Conservation (phyloP, 2,113 vertebrate species). For the Sinocyclocheilus rhinocerous region DNA sequence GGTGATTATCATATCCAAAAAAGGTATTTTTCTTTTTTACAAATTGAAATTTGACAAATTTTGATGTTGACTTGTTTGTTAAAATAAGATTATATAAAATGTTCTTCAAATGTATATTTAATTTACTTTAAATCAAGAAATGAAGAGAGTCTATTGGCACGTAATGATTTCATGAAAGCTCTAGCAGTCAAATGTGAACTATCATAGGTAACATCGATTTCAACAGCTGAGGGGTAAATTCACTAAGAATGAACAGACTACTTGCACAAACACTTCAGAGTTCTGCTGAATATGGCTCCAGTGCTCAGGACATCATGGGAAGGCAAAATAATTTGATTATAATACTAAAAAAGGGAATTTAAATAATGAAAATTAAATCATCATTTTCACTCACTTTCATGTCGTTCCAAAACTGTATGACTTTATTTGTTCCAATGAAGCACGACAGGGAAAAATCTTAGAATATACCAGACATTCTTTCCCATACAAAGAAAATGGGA, state of each 20-base stretch:
- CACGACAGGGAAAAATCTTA: not conserved
- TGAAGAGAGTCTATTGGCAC: not conserved
- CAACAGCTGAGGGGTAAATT: not conserved
- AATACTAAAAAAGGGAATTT: not conserved
- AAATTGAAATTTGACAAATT: no score
- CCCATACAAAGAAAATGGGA: not conserved
- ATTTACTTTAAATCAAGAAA: not conserved
- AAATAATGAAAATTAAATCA: not conserved
- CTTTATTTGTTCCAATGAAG: not conserved
- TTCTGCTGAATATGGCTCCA: not conserved
- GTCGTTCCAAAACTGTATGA: not conserved
- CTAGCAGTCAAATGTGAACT: constrained; percentile 17
- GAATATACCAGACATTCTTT: not conserved
- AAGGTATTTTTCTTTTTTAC: no score
- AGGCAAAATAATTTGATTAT: not conserved
- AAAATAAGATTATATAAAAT: not conserved
- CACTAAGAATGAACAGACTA: not conserved
- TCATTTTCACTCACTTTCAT: not conserved
- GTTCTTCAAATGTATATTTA: not conserved
- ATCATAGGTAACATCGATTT: not conserved
- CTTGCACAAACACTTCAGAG: not conserved
- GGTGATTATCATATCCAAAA: not conserved
- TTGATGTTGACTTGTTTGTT: no score
- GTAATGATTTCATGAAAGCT: not conserved
- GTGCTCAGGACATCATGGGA: not conserved